Evolutionary conservation across 2,797 vertebrate species (phyloP).

Genomic region (Acanthopagrus latus): DNA sequence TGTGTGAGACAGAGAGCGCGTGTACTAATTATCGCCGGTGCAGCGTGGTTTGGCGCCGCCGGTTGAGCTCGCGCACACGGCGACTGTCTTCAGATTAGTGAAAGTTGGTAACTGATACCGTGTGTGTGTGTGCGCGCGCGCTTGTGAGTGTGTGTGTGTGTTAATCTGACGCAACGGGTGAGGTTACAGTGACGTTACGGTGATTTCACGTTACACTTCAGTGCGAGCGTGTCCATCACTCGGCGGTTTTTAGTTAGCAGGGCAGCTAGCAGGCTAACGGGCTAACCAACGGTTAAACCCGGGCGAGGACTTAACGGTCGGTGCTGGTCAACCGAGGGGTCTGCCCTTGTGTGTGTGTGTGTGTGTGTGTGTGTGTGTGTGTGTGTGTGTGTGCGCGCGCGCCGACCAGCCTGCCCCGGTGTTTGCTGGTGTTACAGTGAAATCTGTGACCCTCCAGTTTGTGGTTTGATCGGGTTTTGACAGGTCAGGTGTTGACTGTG

Average conservation of each 20-base stretch:
- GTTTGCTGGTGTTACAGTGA: conserved; percentile 19
- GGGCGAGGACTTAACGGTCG: conserved; percentile 11
- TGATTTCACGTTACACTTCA: conserved; percentile 51
- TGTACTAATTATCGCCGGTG: conserved; percentile 61
- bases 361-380: conserved; percentile 28
- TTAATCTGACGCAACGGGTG: conserved; percentile 72
- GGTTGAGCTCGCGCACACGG: conserved; percentile 60
- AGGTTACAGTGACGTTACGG: conserved; percentile 73
- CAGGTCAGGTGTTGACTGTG: conserved; percentile 10
- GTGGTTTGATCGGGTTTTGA: conserved; percentile 13
- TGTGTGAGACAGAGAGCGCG: neutral
- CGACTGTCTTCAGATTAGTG: conserved; percentile 51
- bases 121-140: conserved; percentile 19
- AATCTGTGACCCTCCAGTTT: conserved; percentile 29
- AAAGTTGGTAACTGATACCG: conserved; percentile 73
- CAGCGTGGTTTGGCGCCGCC: conserved; percentile 55
- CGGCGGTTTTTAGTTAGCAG: conserved; percentile 24
- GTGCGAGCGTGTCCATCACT: conserved; percentile 6
- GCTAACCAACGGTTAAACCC: conserved; percentile 22
- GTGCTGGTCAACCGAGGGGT: conserved; percentile 38
- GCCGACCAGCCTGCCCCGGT: conserved; percentile 29
- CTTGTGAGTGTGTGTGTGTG: conserved; percentile 6
- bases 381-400: conserved; percentile 28
- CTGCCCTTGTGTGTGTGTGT: conserved; percentile 41
- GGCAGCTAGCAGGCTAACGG: conserved; percentile 45